phyloP scores from a whole-genome alignment of 30 jellyfish, hydroid and myxozoan genomes.

The Hydra vulgaris region DNA sequence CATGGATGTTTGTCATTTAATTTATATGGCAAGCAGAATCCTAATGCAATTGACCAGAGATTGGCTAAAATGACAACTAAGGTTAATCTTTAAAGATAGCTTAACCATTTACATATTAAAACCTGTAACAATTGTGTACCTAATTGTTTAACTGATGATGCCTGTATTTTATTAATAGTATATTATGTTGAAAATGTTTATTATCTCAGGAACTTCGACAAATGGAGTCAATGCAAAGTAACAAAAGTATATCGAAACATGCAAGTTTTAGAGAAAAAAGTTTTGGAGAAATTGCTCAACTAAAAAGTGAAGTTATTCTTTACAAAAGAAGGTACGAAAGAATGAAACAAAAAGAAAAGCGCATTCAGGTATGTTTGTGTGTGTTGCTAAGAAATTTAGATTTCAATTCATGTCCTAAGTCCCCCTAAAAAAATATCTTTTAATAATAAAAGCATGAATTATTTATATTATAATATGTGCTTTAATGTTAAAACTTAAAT shows the following conservation, averaged over 20 bases:
- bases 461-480: too few relatives aligned
- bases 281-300: constrained; percentile 71
- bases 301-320: constrained; percentile 79
- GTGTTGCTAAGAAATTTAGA: not conserved
- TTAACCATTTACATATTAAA: not conserved
- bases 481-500: too few relatives aligned
- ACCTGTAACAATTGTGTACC: too few relatives aligned
- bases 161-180: too few relatives aligned
- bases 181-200: too few relatives aligned
- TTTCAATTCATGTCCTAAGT: too few relatives aligned
- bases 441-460: too few relatives aligned
- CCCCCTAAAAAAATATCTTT: too few relatives aligned
- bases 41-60: constrained; percentile 58
- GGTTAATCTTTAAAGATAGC: constrained; percentile 23
- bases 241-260: constrained; percentile 45
- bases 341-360: constrained; percentile 61
- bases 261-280: constrained; percentile 62
- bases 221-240: constrained; percentile 83
- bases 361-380: constrained; percentile 56
- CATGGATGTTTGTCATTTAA: constrained; percentile 75
- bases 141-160: too few relatives aligned
- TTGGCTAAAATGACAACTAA: constrained; percentile 90
- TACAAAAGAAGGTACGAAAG: constrained; percentile 57
- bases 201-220: constrained; percentile 72
- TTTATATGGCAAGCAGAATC: constrained; percentile 87